Percentiles rank a stretch among this genome's conserved stretches.
Conservation (phyloP, 2,113 vertebrate genomes). For the Dendropsophus ebraccatus region DNA sequence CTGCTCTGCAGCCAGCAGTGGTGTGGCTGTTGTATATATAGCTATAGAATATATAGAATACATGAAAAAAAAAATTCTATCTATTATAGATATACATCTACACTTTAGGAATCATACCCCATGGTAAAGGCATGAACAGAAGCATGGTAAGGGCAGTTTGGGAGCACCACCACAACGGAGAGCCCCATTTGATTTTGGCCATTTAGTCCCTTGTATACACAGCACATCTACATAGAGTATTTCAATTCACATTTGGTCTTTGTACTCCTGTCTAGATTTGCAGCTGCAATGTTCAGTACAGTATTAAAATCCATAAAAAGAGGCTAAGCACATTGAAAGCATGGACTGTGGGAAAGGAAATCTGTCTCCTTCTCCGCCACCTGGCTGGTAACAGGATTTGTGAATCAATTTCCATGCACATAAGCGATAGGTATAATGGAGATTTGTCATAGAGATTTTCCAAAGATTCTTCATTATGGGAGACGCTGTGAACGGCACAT, state of each 20-base stretch:
- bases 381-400: background rate
- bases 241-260: background rate
- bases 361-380: background rate
- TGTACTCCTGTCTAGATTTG: background rate
- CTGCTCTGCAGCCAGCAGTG: too few species aligned
- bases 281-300: background rate
- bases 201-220: background rate
- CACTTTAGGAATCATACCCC: too few species aligned
- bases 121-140: too few species aligned
- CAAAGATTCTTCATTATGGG: background rate
- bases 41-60: too few species aligned
- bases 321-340: background rate
- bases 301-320: background rate
- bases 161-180: too few species aligned
- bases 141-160: too few species aligned
- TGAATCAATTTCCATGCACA: background rate
- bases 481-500: background rate
- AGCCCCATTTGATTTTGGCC: too few species aligned
- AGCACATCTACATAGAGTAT: background rate
- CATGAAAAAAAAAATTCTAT: too few species aligned
- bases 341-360: background rate
- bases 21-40: too few species aligned
- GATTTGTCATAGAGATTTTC: background rate
- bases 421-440: background rate
- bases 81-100: too few species aligned